Evolutionary conservation across 2,888 invertebrate genomes (phyloP).

Genomic region (Drosophila setosimentum): DNA sequence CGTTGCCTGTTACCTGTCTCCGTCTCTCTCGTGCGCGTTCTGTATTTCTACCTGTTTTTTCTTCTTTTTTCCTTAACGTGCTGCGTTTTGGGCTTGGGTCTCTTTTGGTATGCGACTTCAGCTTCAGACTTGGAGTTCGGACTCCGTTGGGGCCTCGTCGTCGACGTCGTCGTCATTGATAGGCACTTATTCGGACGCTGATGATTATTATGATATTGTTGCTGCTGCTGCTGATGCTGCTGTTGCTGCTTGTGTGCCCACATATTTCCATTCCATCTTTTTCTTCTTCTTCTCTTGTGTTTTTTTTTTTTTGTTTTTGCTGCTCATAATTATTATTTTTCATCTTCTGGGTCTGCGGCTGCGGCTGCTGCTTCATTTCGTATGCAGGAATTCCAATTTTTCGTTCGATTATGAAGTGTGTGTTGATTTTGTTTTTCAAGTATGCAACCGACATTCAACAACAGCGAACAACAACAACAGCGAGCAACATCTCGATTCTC

Average conservation of each 20-base stretch:
- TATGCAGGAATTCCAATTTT: slow-evolving; percentile 83
- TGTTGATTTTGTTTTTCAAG: slow-evolving; percentile 79
- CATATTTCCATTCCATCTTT: slow-evolving; percentile 55
- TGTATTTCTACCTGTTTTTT: slow-evolving; percentile 55
- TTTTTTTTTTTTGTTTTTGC: slow-evolving; percentile 25
- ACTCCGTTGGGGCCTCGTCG: slow-evolving; percentile 57
- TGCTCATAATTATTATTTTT: slow-evolving; percentile 78
- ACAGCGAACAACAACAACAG: slow-evolving; percentile 33
- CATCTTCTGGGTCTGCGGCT: slow-evolving; percentile 60
- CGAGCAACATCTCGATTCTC: slow-evolving; percentile 45
- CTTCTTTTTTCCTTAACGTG: slow-evolving; percentile 39
- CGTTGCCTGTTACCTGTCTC: slow-evolving; percentile 30
- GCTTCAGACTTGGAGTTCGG: slow-evolving; percentile 57
- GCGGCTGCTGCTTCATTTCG: slow-evolving; percentile 73
- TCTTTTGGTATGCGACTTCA: slow-evolving; percentile 66
- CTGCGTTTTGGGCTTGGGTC: slow-evolving; percentile 71
- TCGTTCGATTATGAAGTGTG: slow-evolving; percentile 80
- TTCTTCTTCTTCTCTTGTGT: slow-evolving; percentile 4
- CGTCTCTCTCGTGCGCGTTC: neutral
- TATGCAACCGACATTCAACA: slow-evolving; percentile 59
- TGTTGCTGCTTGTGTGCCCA: slow-evolving; percentile 46
- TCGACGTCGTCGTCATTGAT: slow-evolving; percentile 74
- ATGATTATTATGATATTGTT: slow-evolving; percentile 77
- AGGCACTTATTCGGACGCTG: slow-evolving; percentile 76
- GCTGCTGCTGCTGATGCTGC: slow-evolving; percentile 54